Evolutionary conservation across 2,797 vertebrate genomes (phyloP).

Genomic region (Hipposideros larvatus): DNA sequence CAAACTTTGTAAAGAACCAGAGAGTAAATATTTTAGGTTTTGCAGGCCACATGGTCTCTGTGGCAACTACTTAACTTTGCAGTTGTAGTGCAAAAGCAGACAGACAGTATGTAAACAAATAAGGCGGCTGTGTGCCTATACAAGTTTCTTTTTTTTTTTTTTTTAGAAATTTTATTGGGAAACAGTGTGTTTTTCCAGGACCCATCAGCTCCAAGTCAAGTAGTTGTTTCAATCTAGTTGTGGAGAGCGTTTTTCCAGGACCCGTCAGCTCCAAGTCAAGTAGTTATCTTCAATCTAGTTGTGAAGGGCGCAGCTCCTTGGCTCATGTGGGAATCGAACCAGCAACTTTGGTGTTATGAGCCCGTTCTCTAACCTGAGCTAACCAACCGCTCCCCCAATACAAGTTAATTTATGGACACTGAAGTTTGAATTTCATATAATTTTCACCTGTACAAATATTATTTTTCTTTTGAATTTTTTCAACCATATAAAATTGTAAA

Average conservation of each 20-base stretch:
- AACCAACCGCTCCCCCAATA: neutral
- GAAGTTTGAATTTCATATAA: neutral
- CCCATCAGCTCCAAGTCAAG: too few relatives aligned
- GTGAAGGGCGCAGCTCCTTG: too few relatives aligned
- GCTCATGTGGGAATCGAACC: too few relatives aligned
- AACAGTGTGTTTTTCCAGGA: too few relatives aligned
- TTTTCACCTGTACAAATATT: neutral
- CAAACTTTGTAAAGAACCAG: neutral
- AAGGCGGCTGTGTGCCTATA: neutral
- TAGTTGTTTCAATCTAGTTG: too few relatives aligned
- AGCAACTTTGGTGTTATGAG: too few relatives aligned
- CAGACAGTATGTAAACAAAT: neutral
- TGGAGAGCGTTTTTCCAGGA: too few relatives aligned
- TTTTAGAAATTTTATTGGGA: too few relatives aligned
- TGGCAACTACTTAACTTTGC: neutral
- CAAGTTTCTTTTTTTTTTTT: neutral
- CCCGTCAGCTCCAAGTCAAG: too few relatives aligned
- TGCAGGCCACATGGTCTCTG: neutral
- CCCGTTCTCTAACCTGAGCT: too few relatives aligned
- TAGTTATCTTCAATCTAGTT: too few relatives aligned
- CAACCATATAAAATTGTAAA: slow-evolving; percentile 28
- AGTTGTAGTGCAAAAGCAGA: neutral
- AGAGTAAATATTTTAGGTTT: slow-evolving; percentile 24
- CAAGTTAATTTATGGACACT: neutral
- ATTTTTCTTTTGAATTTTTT: neutral